Percentiles rank a stretch among this genome's conserved stretches.
Evolutionary conservation across 2,797 vertebrate genomes (phyloP).

Genomic region (Lacerta viridis): DNA sequence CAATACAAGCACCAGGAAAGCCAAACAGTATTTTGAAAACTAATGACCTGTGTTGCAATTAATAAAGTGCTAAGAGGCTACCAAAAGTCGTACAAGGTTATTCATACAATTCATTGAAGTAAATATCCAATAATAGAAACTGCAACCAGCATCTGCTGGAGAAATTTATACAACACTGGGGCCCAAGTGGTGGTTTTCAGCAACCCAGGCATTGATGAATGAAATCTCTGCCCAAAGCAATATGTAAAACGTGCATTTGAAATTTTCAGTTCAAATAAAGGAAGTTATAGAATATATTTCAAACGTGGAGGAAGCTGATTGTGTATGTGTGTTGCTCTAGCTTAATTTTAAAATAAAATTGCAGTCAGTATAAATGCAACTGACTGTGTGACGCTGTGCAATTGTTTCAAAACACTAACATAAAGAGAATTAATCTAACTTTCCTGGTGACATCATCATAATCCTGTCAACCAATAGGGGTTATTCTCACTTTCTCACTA

Average conservation of each 20-base stretch:
- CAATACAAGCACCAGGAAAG: constrained; percentile 60
- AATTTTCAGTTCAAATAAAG: background rate
- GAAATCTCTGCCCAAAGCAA: background rate
- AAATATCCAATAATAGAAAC: constrained; percentile 7
- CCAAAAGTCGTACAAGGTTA: constrained; percentile 76
- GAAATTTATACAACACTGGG: background rate
- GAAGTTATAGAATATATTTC: background rate
- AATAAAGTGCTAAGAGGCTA: constrained; percentile 61
- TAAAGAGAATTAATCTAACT: background rate
- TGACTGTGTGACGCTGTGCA: background rate
- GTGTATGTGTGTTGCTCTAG: background rate
- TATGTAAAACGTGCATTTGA: background rate
- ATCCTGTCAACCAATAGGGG: too few species aligned
- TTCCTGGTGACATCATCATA: background rate
- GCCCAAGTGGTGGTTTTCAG: background rate
- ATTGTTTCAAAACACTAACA: background rate
- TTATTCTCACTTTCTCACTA: too few species aligned
- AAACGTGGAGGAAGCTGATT: background rate
- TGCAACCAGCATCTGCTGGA: background rate
- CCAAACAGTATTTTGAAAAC: constrained; percentile 67
- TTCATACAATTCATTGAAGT: constrained; percentile 51
- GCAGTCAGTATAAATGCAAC: background rate
- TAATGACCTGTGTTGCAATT: constrained; percentile 67
- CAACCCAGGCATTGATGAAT: background rate
- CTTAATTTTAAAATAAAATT: background rate